phyloP scores from a whole-genome alignment of 2,797 vertebrate species.

The Ambastaia sidthimunki region DNA sequence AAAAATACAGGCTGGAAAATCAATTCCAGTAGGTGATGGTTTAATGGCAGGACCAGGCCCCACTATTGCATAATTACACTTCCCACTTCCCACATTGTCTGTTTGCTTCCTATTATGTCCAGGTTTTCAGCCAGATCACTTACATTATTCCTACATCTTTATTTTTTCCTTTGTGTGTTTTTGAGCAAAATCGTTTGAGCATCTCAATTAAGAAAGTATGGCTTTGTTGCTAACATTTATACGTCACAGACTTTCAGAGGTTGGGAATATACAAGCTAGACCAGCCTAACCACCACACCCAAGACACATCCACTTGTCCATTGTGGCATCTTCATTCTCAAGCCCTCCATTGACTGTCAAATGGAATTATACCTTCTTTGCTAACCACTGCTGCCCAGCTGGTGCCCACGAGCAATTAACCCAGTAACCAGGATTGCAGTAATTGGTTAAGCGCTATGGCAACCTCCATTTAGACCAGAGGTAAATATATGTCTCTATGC shows the following conservation, averaged over 20 bases:
- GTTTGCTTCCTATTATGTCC: slow-evolving; percentile 68
- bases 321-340: slow-evolving; percentile 86
- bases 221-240: neutral
- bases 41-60: slow-evolving; percentile 43
- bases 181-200: neutral
- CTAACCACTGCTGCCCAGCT: slow-evolving; percentile 66
- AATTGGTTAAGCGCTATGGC: slow-evolving; percentile 93
- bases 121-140: too few relatives aligned
- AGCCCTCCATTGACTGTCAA: slow-evolving; percentile 90
- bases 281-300: too few relatives aligned
- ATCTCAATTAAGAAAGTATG: neutral
- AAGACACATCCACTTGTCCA: slow-evolving; percentile 75
- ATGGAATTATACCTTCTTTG: slow-evolving; percentile 88
- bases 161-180: neutral
- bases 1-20: neutral
- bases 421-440: slow-evolving; percentile 92
- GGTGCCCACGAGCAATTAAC: slow-evolving; percentile 89
- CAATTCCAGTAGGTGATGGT: slow-evolving; percentile 53
- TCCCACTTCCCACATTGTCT: slow-evolving; percentile 29
- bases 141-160: neutral
- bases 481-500: slow-evolving; percentile 89
- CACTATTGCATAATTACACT: slow-evolving; percentile 57
- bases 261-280: too few relatives aligned
- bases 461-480: slow-evolving; percentile 87
- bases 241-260: neutral